phyloP scores from a whole-genome alignment of 1,140 invertebrate species.

The Magallana ariakensis region DNA sequence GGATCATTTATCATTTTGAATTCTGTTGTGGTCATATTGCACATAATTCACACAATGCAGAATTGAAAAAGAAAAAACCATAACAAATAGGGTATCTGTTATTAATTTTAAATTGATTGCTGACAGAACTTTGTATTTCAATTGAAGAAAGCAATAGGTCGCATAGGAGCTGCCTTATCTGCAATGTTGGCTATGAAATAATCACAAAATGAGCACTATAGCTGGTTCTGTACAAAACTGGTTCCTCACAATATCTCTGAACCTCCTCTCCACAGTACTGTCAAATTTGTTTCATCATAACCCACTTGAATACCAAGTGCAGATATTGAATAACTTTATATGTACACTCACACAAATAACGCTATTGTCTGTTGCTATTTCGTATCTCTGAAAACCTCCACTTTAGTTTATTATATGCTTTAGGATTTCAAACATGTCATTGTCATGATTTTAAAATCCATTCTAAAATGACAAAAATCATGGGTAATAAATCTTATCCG shows the following conservation, averaged over 20 bases:
- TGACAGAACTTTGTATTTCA: not conserved
- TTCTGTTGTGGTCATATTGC: slow-evolving; percentile 33
- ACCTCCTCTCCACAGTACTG: slow-evolving; percentile 6
- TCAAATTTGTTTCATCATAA: not conserved
- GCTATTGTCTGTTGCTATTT: not conserved
- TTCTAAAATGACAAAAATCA: slow-evolving; percentile 33
- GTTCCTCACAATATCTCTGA: not conserved
- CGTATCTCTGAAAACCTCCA: slow-evolving; percentile 10
- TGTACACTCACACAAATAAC: slow-evolving; percentile 23
- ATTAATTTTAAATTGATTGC: slow-evolving; percentile 10
- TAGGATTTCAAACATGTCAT: slow-evolving; percentile 26
- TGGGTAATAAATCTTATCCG: not conserved
- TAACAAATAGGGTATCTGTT: not conserved
- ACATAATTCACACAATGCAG: slow-evolving; percentile 18
- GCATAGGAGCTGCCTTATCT: slow-evolving; percentile 11
- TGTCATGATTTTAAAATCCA: slow-evolving; percentile 27
- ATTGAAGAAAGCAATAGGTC: slow-evolving; percentile 4
- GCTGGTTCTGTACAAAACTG: slow-evolving; percentile 16
- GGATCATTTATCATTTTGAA: not conserved
- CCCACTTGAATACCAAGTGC: slow-evolving; percentile 23
- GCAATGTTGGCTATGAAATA: slow-evolving; percentile 31
- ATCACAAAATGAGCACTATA: slow-evolving; percentile 36
- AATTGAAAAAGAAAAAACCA: not conserved
- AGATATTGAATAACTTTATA: slow-evolving; percentile 15
- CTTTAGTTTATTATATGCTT: not conserved